phyloP scores from a whole-genome alignment of 1,140 invertebrate species.

The Trichonephila clavipes region DNA sequence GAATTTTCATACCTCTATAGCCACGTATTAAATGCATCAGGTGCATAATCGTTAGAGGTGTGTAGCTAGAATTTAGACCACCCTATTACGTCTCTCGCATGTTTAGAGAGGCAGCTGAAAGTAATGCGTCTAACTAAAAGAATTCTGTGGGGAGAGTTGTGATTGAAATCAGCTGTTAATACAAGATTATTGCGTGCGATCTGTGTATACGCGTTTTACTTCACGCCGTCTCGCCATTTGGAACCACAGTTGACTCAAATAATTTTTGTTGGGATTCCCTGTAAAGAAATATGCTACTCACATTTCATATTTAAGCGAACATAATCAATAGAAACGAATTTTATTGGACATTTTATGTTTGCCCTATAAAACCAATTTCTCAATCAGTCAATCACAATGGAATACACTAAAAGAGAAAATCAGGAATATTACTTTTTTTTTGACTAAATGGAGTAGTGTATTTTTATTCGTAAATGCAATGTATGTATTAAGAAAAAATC shows the following conservation, averaged over 20 bases:
- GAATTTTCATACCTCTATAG: too few species aligned
- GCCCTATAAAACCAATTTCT: too few species aligned
- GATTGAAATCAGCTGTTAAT: not conserved
- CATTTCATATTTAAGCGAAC: too few species aligned
- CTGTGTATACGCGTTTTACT: not conserved
- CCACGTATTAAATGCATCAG: not conserved
- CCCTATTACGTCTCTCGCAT: not conserved
- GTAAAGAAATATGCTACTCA: too few species aligned
- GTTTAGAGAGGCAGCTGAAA: conserved; percentile 3
- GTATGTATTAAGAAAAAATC: too few species aligned
- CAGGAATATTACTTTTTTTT: too few species aligned
- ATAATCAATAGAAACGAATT: too few species aligned
- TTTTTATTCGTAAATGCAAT: too few species aligned
- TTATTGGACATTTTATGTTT: too few species aligned
- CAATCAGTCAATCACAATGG: too few species aligned
- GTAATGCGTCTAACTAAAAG: not conserved
- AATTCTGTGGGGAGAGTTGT: not conserved
- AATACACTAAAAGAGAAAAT: too few species aligned
- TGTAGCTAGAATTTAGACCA: not conserved
- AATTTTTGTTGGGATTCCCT: not conserved
- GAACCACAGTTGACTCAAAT: not conserved
- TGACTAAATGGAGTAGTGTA: too few species aligned
- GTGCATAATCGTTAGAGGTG: not conserved
- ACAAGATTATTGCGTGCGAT: not conserved
- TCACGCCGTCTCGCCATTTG: not conserved